A percentile compares a stretch with the other conserved stretches of the same genome.
phyloP scores from a whole-genome alignment of 2,113 vertebrate species.

The Macquaria australasica region DNA sequence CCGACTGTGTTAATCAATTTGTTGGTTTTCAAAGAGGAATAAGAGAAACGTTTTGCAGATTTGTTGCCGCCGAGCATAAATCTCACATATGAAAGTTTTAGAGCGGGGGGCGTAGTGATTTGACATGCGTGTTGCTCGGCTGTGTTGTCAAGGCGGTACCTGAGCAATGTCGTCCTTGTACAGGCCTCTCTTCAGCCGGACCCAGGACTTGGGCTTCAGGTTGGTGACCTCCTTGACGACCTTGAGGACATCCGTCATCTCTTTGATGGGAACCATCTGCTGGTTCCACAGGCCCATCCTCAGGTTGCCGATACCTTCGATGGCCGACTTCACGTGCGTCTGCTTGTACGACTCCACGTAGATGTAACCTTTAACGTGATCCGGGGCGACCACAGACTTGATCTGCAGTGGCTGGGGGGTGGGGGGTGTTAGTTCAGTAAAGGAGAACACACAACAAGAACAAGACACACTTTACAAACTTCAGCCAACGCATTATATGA shows the following conservation, averaged over 20 bases:
- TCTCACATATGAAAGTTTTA: not conserved
- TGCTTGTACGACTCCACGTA: constrained; percentile 98
- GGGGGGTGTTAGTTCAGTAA: no score
- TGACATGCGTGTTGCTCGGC: not conserved
- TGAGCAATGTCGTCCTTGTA: constrained; percentile 98
- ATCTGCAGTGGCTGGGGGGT: constrained; percentile 92
- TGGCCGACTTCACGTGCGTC: constrained; percentile 96
- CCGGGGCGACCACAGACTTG: constrained; percentile 94
- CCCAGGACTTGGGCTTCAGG: constrained; percentile 97
- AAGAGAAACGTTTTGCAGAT: no score
- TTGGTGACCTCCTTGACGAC: constrained; percentile 98
- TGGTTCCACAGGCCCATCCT: constrained; percentile 98
- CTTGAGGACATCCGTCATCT: constrained; percentile 98
- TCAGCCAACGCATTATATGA: no score
- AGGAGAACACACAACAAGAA: no score
- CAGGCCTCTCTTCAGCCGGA: constrained; percentile 94
- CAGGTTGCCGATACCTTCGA: constrained; percentile 96
- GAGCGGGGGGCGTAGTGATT: not conserved
- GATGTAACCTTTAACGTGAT: constrained; percentile 96
- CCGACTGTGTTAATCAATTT: no score
- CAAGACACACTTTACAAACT: no score
- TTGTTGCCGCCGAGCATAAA: no score
- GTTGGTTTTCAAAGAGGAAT: no score
- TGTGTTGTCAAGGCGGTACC: constrained; percentile 69
- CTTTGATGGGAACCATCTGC: constrained; percentile 99